A percentile compares a stretch with the other conserved stretches of the same genome.
Conservation (phyloP, 2,113 vertebrate genomes). For the Micronycteris hirsuta region DNA sequence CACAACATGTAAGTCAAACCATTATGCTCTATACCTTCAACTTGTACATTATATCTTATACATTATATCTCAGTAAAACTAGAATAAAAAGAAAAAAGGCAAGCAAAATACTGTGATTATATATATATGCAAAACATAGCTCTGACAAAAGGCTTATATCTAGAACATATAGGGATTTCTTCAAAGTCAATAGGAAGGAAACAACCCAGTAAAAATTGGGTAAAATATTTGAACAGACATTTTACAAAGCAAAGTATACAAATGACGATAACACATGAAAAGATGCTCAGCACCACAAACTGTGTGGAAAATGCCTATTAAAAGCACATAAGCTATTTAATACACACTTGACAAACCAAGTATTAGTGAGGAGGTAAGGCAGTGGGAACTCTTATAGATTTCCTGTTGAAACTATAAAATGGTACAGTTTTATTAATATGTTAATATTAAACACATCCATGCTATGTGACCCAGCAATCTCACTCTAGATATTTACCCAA, state of each 20-base stretch:
- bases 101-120: background rate
- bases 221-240: background rate
- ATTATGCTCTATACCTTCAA: background rate
- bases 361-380: background rate
- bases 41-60: background rate
- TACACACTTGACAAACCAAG: background rate
- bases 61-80: background rate
- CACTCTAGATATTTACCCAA: background rate
- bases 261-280: background rate
- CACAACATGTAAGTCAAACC: background rate
- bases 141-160: background rate
- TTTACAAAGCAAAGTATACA: background rate
- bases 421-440: background rate
- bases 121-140: background rate
- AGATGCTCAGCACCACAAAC: background rate
- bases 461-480: background rate
- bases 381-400: background rate
- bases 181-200: background rate
- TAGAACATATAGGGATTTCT: background rate
- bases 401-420: background rate
- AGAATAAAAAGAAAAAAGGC: background rate
- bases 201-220: background rate
- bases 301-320: background rate
- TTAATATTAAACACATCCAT: background rate
- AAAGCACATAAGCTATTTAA: background rate